These are phyloP conservation scores for Rhamnusium bicolor DNA, from an alignment of 2,888 invertebrate genomes.

Conservation along the genomic window DNA sequence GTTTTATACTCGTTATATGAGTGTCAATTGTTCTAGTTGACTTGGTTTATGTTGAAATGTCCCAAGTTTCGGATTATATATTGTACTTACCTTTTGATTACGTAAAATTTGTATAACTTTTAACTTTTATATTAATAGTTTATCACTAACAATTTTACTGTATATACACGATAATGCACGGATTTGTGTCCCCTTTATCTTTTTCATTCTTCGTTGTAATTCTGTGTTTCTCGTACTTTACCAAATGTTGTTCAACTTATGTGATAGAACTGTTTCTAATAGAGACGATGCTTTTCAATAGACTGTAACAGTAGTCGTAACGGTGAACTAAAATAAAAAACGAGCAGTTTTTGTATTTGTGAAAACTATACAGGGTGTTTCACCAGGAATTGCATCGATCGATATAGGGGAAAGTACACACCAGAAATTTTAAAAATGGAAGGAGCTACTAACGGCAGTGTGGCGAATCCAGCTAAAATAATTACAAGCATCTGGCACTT, in stretches of 20 bases:
- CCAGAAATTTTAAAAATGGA: too few species aligned
- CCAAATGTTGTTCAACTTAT: not conserved
- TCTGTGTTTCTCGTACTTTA: not conserved
- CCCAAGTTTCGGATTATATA: slow-evolving; percentile 12
- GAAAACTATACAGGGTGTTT: too few species aligned
- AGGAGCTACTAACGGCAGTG: too few species aligned
- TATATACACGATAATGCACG: slow-evolving; percentile 28
- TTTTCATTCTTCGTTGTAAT: not conserved
- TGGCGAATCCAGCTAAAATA: too few species aligned
- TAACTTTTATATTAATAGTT: too few species aligned
- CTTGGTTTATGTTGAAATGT: not conserved
- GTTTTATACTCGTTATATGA: not conserved
- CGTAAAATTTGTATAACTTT: not conserved
- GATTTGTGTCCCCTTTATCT: not conserved
- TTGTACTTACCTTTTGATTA: not conserved
- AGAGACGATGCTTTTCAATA: not conserved
- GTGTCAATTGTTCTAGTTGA: not conserved
- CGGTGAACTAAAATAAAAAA: too few species aligned
- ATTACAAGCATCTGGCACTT: too few species aligned
- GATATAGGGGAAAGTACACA: too few species aligned
- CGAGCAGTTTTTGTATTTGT: too few species aligned
- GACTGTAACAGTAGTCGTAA: too few species aligned
- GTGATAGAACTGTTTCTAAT: slow-evolving; percentile 12
- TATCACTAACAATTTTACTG: not conserved
- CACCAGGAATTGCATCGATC: too few species aligned